Evolutionary conservation across 2,113 vertebrate species (phyloP), one percentile per base, ranked within the genome.

Genomic region (Anoplopoma fimbria): DNA sequence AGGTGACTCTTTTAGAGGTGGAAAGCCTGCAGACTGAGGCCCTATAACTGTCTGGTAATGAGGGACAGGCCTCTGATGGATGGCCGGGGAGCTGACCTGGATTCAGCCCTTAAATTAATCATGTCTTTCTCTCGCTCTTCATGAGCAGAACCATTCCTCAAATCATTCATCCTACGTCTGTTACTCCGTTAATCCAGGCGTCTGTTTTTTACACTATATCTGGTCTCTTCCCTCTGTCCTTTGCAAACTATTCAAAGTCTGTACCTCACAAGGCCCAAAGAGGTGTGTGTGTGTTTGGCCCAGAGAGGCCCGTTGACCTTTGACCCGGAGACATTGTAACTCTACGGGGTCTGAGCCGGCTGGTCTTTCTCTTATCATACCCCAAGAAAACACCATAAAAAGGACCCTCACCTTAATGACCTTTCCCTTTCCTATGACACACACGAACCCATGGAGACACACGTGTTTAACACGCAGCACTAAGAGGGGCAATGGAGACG

Each of bases 11-110:
- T 94, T 89, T 78, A 86, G 82, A 88, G 61, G 51, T 69, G 62
- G 58, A 78, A n/a, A 77, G 75, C 84, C 85, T 88, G 79, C 79
- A 83, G 87, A 75, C 83, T 60, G 29, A 85, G 55, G 63, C 71
- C 77, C 70, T 57, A 49, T 93, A 91, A 93, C 85, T 62, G 75
- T 75, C 63, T 55, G 61, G 78, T 95, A 94, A 94, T 92, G 90
- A 94, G 83, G 87, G 83, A 83, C 83, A 90, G 81, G 79, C 81
- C 67, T 79, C 67, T 91, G 80, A 89, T 79, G 82, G 75, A 81
- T 49, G 72, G 45, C 90, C 70, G 33, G 63, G 86, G 78, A 89
- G 81, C 68, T 79, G 87, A 93, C 89, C 90, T 89, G 77, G 69
- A 88, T 82, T 74, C 69, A 85, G 80, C 74, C 62, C 21, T 81